A percentile compares a stretch with the other conserved stretches of the same genome.
Conservation (phyloP, 2,113 vertebrate genomes). For the Oncorhynchus tshawytscha region DNA sequence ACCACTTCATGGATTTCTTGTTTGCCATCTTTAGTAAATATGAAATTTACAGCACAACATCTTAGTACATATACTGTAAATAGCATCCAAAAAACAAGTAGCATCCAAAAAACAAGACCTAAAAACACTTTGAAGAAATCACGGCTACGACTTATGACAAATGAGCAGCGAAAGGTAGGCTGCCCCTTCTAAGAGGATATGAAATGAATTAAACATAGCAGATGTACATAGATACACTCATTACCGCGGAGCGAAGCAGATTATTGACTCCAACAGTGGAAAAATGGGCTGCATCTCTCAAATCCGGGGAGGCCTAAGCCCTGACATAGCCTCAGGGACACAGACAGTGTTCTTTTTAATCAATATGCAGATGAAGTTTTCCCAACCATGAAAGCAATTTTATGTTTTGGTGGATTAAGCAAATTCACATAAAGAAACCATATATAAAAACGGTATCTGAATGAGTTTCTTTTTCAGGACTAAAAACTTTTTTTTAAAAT, state of each 20-base stretch:
- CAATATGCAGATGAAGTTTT: conserved; percentile 44
- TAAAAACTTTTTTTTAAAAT: neutral
- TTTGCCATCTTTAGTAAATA: too few species aligned
- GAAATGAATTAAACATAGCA: conserved; percentile 41
- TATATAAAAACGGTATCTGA: neutral
- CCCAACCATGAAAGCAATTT: conserved; percentile 34
- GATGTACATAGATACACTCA: conserved; percentile 23
- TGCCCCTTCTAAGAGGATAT: neutral
- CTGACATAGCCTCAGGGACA: conserved; percentile 12
- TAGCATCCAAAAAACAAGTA: neutral
- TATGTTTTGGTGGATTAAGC: conserved; percentile 31
- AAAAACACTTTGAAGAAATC: conserved; percentile 20
- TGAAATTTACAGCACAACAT: too few species aligned
- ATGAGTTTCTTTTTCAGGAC: neutral
- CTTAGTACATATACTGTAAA: neutral
- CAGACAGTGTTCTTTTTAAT: conserved; percentile 37
- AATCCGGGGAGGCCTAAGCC: conserved; percentile 9
- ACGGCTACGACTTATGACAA: neutral
- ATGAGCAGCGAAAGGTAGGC: neutral
- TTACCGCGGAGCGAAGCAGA: conserved; percentile 11
- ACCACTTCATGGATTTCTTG: too few species aligned
- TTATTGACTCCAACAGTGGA: neutral
- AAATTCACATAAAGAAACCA: conserved; percentile 18
- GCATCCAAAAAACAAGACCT: neutral
- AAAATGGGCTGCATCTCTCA: conserved; percentile 3